These are phyloP conservation scores for Chelon auratus DNA, from an alignment of 2,797 vertebrate genomes.

Conservation along the genomic window DNA sequence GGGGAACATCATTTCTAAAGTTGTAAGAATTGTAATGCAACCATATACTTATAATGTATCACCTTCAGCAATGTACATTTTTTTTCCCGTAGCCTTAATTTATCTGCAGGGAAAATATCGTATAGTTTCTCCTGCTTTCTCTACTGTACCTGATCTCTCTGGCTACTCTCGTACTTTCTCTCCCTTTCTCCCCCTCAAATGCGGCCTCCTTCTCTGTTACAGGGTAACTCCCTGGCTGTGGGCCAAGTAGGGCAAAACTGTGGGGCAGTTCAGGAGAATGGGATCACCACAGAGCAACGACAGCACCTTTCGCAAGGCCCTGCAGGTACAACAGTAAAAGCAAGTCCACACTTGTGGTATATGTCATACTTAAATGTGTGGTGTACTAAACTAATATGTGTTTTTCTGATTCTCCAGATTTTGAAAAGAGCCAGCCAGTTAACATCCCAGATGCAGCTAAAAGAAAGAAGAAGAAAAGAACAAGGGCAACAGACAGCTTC, in stretches of 20 bases:
- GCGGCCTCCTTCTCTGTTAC: slow-evolving; percentile 64
- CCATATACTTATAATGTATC: neutral
- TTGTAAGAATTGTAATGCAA: neutral
- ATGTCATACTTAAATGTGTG: neutral
- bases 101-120: neutral
- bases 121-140: slow-evolving; percentile 36
- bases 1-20: neutral
- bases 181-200: slow-evolving; percentile 5
- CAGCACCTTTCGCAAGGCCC: slow-evolving; percentile 58
- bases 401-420: slow-evolving; percentile 77
- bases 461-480: slow-evolving; percentile 93
- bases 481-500: slow-evolving; percentile 88
- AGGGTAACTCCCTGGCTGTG: slow-evolving; percentile 77
- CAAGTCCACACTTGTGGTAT: too few relatives aligned
- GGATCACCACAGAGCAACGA: slow-evolving; percentile 54
- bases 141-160: slow-evolving; percentile 35
- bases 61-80: neutral
- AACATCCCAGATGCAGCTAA: slow-evolving; percentile 88
- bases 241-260: slow-evolving; percentile 77
- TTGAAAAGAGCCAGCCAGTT: slow-evolving; percentile 91
- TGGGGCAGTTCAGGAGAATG: slow-evolving; percentile 54
- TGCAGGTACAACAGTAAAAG: slow-evolving; percentile 63
- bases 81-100: neutral
- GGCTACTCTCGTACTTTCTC: slow-evolving; percentile 31
- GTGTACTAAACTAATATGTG: neutral